Base-by-base conservation (phyloP, 2,888 invertebrate genomes). In the Frankliniella fusca region DNA sequence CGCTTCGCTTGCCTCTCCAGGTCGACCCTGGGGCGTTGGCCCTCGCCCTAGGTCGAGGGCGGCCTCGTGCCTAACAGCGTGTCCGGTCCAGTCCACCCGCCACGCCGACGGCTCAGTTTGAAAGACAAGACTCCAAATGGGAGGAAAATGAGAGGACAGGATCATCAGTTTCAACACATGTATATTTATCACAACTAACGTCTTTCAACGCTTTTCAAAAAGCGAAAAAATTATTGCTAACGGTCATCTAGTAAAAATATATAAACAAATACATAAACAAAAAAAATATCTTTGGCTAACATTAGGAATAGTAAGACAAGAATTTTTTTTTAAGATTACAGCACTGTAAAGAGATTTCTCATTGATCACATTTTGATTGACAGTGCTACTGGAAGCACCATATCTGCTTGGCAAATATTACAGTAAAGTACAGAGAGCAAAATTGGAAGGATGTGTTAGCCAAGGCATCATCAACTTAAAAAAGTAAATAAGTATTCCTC, bases 281-380 rank as follows among this genome's bases (percentile, higher is more conserved):
- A 61, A 61, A 61, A 61, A 61, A 61, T 61, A 38, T 61, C 61
- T 61, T 61, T 61, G 61, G 61, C 61, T n/a, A 61, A 61, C 61
- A 38, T 38, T 38, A 61, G 61, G 61, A 61, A 61, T n/a, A 61
- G 5, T 20, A 61, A 38, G 38, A 38, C 38, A 38, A 38, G 38
- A 38, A 38, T 38, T 38, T 38, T 38, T 38, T 38, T 38, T 38
- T 38, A 38, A 38, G 38, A 38, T 38, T 38, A 38, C 38, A 38
- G 38, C 38, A 38, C 38, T 38, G 38, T 38, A 38, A 5, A 38
- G 38, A 38, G 38, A 38, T 38, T 38, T 38, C 38, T 3, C 38
- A 38, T 38, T 38, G 38, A 38, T 38, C 38, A 38, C 38, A 38
- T 38, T 38, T 38, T 38, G 38, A 38, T 38, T 38, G 38, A 38